Evolutionary conservation across 2,888 invertebrate species (phyloP), one percentile per base, ranked within the genome.

Genomic region (Yponomeuta cagnagella): DNA sequence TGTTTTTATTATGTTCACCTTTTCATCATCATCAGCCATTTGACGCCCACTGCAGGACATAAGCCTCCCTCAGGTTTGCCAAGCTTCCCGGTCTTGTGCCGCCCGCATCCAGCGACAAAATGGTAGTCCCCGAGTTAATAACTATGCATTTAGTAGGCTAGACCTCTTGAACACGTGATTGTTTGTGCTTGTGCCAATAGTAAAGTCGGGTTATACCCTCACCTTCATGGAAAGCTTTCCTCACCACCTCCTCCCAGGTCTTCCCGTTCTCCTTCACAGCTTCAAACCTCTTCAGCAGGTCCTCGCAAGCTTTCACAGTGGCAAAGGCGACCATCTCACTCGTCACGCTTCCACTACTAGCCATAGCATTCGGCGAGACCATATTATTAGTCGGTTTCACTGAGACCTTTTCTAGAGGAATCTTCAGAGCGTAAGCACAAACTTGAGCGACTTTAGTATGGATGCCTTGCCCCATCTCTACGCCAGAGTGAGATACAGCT

Each of bases 381-480:
- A 96, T 85, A 72, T 89, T 95, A 75, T 94, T 93, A n/a, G 93
- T 93, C 0, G 95, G 94, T 76, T 95, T 95, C 0, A 97, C 93
- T 1, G 88, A 87, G 8, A 91, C 81, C 70, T 69, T 30, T 23
- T 94, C 93, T 70, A 97, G 73, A 1, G 95, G 93, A 31, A 96
- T 93, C 15, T 94, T 95, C 33, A 96, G 85, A 1, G 90, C 89
- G 76, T 95, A 93, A 0, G 96, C 96, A 73, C 94, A 95, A 1
- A 95, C 95, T 90, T 96, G 95, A 2, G 94, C 94, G 0, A 94
- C 93, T 93, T 96, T 90, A 30, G 95, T 95, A 74, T 95, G 74
- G 72, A 95, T 70, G 63, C 69, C 69, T 84, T 97, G 97, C 0
- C 97, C 97, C 89, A 95, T 94, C 84, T 95, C 95, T 33, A 95